Evolutionary conservation across 2,113 vertebrate species (phyloP).

Genomic region (Melanerpes formicivorus): DNA sequence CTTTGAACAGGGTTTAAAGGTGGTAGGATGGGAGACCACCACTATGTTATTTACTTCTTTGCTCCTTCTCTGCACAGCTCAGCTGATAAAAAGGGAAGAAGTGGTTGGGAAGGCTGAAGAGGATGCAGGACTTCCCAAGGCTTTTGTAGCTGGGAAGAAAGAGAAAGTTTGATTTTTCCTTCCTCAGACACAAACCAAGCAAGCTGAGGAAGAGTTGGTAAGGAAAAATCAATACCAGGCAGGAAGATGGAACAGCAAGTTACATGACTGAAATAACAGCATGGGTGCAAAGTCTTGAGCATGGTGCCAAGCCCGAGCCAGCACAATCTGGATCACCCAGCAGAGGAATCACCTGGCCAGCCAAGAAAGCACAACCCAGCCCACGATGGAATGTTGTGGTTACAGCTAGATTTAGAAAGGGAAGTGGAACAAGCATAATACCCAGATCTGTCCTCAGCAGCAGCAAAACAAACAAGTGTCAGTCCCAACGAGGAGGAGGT

Average conservation of each 20-base stretch:
- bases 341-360: neutral
- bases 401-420: neutral
- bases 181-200: neutral
- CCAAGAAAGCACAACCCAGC: neutral
- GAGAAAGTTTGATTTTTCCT: neutral
- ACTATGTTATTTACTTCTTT: neutral
- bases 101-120: neutral
- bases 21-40: neutral
- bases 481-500: neutral
- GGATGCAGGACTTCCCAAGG: neutral
- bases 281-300: neutral
- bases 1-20: neutral
- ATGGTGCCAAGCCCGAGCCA: accelerated
- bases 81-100: neutral
- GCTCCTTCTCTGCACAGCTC: neutral
- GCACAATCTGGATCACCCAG: accelerated
- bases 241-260: neutral
- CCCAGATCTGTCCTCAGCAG: neutral
- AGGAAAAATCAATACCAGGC: neutral
- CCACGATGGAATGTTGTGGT: neutral
- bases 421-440: neutral
- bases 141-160: neutral
- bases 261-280: neutral
- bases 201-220: neutral
- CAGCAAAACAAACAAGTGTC: neutral